A percentile compares a stretch with the other conserved stretches of the same genome.
phyloP scores from a whole-genome alignment of 2,888 invertebrate species.

The Stenodera caucasica region DNA sequence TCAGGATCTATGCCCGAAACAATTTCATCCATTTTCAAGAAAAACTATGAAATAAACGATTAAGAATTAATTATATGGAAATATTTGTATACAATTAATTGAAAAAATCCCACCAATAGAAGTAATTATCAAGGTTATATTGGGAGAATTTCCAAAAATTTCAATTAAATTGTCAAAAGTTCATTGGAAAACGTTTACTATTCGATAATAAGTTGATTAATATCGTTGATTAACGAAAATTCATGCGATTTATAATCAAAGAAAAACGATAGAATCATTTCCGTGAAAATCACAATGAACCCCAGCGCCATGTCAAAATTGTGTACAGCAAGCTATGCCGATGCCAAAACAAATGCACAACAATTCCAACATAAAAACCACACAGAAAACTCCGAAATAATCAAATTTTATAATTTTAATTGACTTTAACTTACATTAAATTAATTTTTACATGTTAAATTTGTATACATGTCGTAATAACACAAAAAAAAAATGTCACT shows the following conservation, averaged over 20 bases:
- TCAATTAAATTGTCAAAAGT: neutral
- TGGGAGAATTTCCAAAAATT: neutral
- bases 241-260: neutral
- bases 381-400: neutral
- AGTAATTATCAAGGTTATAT: slow-evolving; percentile 29
- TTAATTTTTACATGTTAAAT: slow-evolving; percentile 54
- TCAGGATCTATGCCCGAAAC: slow-evolving; percentile 55
- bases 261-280: slow-evolving; percentile 14
- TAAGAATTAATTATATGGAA: slow-evolving; percentile 7
- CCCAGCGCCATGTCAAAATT: slow-evolving; percentile 42
- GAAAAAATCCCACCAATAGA: neutral
- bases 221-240: neutral
- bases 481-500: slow-evolving; percentile 56
- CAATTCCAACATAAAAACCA: slow-evolving; percentile 2
- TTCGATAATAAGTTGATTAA: neutral
- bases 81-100: slow-evolving; percentile 2
- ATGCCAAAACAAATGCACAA: slow-evolving; percentile 27
- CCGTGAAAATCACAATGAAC: slow-evolving; percentile 31
- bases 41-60: slow-evolving; percentile 29
- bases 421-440: slow-evolving; percentile 43
- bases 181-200: neutral
- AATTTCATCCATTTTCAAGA: slow-evolving; percentile 51
- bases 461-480: slow-evolving; percentile 59
- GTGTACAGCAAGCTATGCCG: slow-evolving; percentile 33
- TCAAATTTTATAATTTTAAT: neutral